Base-by-base conservation (phyloP, 2,888 invertebrate species). In the Harpalus rufipes region DNA sequence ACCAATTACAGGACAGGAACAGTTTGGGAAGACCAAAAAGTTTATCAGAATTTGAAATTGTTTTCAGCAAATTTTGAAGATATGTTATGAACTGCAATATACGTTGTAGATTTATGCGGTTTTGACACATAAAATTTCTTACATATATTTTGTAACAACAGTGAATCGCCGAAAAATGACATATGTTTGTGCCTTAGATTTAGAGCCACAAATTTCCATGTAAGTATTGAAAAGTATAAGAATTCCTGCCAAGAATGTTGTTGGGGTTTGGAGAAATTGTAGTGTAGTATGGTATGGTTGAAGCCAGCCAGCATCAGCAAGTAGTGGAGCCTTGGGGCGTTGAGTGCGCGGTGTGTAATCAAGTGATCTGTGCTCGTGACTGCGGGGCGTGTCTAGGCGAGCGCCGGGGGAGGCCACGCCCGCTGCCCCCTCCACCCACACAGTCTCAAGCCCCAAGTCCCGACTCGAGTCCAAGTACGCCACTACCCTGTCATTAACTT, bases 401-500 rank as follows among this genome's bases (percentile, higher is more conserved):
- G 56, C 63, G 63, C 63, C 74, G 87, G 88, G 88, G 88, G 88
- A 88, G 88, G 88, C 87, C 87, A 86, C 86, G 86, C 86, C 87
- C 86, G 84, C 84, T 80, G 85, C 85, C 85, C 85, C 86, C 81
- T 78, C 78, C 58, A 78, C 78, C 78, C 78, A 78, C 78, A 78
- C 78, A 32, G 8, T 32, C 32, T 32, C 32, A 32, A 51, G 14
- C 14, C n/a, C 41, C 14, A 14, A 14, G 41, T 44, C 76, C 44
- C 44, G 44, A 18, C 12, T 14, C 72, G 12, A 7, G 12, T 2
- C n/a, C 21, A 3, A 21, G 16, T 81, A 12, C 25, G 59, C 39
- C 56, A 25, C 76, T 65, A 90, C 90, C 90, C 90, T 90, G 90
- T 90, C 89, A 90, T 90, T 90, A 90, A 88, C 88, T 88, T 90